Percentiles rank a stretch among this genome's conserved stretches.
Evolutionary conservation across 1,140 invertebrate species (phyloP).

Genomic region (Lepidotrigona ventralis): DNA sequence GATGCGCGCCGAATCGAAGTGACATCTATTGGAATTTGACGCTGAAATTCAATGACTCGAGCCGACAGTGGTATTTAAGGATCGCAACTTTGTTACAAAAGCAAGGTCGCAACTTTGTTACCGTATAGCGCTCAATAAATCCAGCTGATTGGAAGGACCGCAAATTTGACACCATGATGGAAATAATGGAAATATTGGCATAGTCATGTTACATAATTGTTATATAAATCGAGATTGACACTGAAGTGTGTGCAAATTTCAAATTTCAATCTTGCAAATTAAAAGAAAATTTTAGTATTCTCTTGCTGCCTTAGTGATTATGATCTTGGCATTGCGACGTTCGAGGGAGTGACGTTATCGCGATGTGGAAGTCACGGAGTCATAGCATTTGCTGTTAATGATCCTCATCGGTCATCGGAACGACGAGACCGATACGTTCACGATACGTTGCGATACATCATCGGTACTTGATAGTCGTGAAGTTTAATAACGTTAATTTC

Average conservation of each 20-base stretch:
- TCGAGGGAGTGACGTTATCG: not conserved
- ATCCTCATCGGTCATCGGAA: not conserved
- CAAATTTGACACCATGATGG: too few relatives aligned
- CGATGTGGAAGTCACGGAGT: not conserved
- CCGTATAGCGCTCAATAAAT: too few relatives aligned
- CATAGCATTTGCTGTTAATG: slow-evolving; percentile 1
- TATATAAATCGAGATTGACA: too few relatives aligned
- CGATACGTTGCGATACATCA: not conserved
- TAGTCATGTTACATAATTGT: too few relatives aligned
- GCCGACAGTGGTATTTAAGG: not conserved
- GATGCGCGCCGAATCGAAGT: too few relatives aligned
- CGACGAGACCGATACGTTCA: not conserved
- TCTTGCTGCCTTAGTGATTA: not conserved
- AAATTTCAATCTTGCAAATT: not conserved
- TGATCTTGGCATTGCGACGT: not conserved
- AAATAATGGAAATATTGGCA: too few relatives aligned
- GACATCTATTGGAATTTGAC: too few relatives aligned
- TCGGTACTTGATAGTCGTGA: not conserved
- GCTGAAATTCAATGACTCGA: not conserved
- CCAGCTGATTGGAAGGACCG: too few relatives aligned
- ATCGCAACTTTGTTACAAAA: not conserved
- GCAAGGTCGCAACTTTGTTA: too few relatives aligned
- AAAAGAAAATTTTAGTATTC: not conserved
- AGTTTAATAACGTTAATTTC: not conserved
- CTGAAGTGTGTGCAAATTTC: too few relatives aligned